phyloP scores from a whole-genome alignment of 2,113 vertebrate genomes.

The Myodes glareolus region DNA sequence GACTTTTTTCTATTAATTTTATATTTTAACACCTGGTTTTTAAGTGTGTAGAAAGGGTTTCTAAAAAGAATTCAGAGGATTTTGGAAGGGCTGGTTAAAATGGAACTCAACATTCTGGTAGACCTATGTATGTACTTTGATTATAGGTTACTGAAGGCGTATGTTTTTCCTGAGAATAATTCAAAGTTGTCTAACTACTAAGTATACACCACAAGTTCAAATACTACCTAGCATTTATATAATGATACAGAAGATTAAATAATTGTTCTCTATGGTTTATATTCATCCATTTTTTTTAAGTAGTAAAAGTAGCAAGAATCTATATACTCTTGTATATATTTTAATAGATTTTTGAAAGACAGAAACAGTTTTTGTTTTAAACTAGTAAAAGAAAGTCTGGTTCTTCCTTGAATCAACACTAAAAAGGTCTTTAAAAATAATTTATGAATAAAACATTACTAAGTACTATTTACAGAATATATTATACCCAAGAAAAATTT shows the following conservation, averaged over 20 bases:
- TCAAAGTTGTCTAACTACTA: slow-evolving; percentile 34
- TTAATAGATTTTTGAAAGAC: slow-evolving; percentile 37
- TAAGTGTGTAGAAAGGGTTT: slow-evolving; percentile 15
- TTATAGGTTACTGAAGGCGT: slow-evolving; percentile 20
- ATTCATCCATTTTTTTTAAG: background rate
- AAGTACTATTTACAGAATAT: slow-evolving; percentile 27
- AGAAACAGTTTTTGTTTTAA: background rate
- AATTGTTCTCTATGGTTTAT: slow-evolving; percentile 33
- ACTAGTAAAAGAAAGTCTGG: slow-evolving; percentile 1
- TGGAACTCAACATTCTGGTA: slow-evolving; percentile 35
- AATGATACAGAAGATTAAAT: background rate
- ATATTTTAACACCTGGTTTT: slow-evolving; percentile 33
- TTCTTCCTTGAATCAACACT: slow-evolving; percentile 15
- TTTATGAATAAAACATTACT: slow-evolving; percentile 49
- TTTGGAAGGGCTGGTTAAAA: slow-evolving; percentile 28
- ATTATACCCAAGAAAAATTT: background rate
- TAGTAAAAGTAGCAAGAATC: slow-evolving; percentile 2
- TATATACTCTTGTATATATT: background rate
- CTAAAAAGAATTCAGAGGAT: slow-evolving; percentile 35
- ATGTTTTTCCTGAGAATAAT: slow-evolving; percentile 46
- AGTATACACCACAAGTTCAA: slow-evolving; percentile 31
- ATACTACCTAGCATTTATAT: slow-evolving; percentile 7
- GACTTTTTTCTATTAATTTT: slow-evolving; percentile 31
- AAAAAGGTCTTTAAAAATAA: slow-evolving; percentile 19
- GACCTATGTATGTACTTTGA: background rate